Evolutionary conservation across 1,140 invertebrate genomes (phyloP), one percentile per base, ranked within the genome.

Genomic region (Aphis gossypii): DNA sequence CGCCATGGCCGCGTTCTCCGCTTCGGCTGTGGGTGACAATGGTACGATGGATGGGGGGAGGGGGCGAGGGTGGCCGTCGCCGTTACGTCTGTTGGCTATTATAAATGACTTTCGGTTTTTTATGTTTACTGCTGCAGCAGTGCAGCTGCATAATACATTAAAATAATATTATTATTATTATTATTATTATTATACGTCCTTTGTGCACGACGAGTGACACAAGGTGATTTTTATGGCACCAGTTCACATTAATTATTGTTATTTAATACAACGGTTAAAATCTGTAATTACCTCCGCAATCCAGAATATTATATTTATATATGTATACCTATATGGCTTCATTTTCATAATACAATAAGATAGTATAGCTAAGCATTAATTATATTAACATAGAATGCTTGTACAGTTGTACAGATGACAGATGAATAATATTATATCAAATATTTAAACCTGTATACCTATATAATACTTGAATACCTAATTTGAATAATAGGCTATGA

Each of bases 41-140:
- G n/a, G 18, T 76, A n/a, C 14, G 1, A 14, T n/a, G 30, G 60
- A n/a, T n/a, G 60, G 46, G 46, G 9, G 60, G 30, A 0, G 60
- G 60, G 9, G 60, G 60, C 60, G 30, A 76, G 60, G 60, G 60
- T 76, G 60, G 4, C 60, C 60, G 60, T 35, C 60, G 60, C 60
- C 60, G 60, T n/a, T n/a, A 76, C 60, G 60, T 76, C 60, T 76
- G 30, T n/a, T 76, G 60, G n/a, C 60, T 76, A n/a, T 76, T 76
- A 20, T 7, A 76, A 76, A 76, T 14, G 60, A 76, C 60, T 76
- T 76, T 76, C 60, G 60, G 60, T 68, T 76, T 76, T 76, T 76
- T 30, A 30, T 25, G 60, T 14, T 76, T 14, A 4, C 30, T n/a
- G n/a, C 38, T 41, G 38, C 38, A 41, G 38, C 38, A 41, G 38